A percentile compares a stretch with the other conserved stretches of the same genome.
Evolutionary conservation across 2,888 invertebrate species (phyloP).

Genomic region (Cephus sareptanus): DNA sequence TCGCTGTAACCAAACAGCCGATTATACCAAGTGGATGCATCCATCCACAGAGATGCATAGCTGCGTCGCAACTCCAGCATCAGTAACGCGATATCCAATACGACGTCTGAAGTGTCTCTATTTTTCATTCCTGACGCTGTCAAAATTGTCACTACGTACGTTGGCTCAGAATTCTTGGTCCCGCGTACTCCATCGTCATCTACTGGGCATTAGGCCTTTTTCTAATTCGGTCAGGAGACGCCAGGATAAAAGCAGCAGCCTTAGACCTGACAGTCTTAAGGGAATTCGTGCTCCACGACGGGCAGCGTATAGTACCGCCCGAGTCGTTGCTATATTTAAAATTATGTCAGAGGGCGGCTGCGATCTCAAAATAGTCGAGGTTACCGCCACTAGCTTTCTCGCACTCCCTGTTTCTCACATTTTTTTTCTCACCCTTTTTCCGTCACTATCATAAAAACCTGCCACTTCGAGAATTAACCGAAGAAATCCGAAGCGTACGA

Average conservation of each 20-base stretch:
- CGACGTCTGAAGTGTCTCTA: neutral
- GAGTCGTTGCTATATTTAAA: slow-evolving; percentile 52
- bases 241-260: neutral
- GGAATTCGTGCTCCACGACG: neutral
- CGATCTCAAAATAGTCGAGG: slow-evolving; percentile 34
- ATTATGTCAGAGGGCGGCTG: slow-evolving; percentile 57
- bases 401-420: neutral
- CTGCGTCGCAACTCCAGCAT: neutral
- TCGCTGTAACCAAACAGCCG: no score
- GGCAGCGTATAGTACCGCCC: neutral
- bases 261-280: neutral
- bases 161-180: neutral
- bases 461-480: neutral
- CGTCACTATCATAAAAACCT: neutral
- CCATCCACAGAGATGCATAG: neutral
- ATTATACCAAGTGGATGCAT: no score
- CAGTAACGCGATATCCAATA: neutral
- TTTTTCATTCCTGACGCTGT: neutral
- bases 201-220: neutral
- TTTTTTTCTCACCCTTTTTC: slow-evolving; percentile 12
- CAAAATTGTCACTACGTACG: neutral
- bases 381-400: slow-evolving; percentile 6
- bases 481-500: neutral
- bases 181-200: neutral
- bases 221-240: neutral